Conservation (phyloP, 2,113 vertebrate species). For the Carassius carassius region DNA sequence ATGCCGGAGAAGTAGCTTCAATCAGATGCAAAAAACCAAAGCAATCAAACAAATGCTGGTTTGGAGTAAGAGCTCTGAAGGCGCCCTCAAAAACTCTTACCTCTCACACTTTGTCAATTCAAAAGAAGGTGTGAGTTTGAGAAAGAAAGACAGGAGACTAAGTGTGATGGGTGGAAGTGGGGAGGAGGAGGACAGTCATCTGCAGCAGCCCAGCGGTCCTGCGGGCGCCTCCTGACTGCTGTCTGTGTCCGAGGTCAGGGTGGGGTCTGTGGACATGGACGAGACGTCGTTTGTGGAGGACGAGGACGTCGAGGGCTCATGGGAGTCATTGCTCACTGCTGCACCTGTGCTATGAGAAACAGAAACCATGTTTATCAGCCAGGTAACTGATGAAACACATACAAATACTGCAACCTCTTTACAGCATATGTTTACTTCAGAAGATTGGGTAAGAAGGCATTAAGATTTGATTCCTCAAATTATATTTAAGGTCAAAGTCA, state of each 20-base stretch:
- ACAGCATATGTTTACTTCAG: not conserved
- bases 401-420: no score
- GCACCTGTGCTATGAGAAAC: constrained; percentile 98
- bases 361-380: constrained; percentile 50
- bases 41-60: constrained; percentile 50
- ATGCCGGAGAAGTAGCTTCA: constrained; percentile 68
- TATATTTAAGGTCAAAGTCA: no score
- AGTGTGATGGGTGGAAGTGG: constrained; percentile 57
- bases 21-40: constrained; percentile 60
- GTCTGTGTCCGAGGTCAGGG: constrained; percentile 69
- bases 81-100: not conserved
- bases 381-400: not conserved
- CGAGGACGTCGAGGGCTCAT: constrained; percentile 73
- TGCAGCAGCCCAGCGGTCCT: constrained; percentile 88
- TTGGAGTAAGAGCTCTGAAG: not conserved
- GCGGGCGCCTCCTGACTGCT: constrained; percentile 86
- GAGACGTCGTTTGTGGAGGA: constrained; percentile 83
- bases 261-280: constrained; percentile 82
- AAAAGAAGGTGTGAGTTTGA: constrained; percentile 30
- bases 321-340: constrained; percentile 88
- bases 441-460: no score
- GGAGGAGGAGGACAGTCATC: constrained; percentile 82
- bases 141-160: constrained; percentile 42
- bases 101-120: constrained; percentile 10
- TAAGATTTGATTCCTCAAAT: no score